Conservation (phyloP, 2,113 vertebrate species). For the Hypanus sabinus region DNA sequence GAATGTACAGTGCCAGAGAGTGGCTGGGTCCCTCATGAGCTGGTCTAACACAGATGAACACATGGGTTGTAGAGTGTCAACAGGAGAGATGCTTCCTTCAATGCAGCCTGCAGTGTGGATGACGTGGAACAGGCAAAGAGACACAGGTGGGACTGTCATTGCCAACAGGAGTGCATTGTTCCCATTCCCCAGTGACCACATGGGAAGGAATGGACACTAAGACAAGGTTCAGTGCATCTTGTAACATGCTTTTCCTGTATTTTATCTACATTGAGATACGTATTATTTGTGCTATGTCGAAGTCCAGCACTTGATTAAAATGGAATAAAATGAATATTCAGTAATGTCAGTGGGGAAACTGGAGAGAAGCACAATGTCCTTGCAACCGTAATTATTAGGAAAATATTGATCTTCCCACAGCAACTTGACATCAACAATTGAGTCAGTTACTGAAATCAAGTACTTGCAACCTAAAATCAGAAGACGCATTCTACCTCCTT, state of each 20-base stretch:
- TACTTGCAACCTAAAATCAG: not conserved
- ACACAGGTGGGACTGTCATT: too few relatives aligned
- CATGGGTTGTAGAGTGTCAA: not conserved
- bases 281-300: not conserved
- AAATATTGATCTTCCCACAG: slow-evolving; percentile 12
- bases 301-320: not conserved
- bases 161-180: too few relatives aligned
- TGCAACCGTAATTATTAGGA: not conserved
- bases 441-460: not conserved
- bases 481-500: not conserved
- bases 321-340: not conserved
- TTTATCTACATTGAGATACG: not conserved
- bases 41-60: not conserved
- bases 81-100: too few relatives aligned
- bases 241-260: not conserved
- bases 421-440: slow-evolving; percentile 2
- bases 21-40: not conserved
- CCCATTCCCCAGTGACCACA: too few relatives aligned
- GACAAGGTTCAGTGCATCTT: not conserved
- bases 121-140: not conserved
- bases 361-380: not conserved
- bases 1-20: not conserved
- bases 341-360: not conserved
- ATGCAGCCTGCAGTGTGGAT: not conserved
- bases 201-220: not conserved